Percentiles rank a stretch among this genome's conserved stretches.
phyloP scores from a whole-genome alignment of 2,113 vertebrate species.

The Erpornis zantholeuca region DNA sequence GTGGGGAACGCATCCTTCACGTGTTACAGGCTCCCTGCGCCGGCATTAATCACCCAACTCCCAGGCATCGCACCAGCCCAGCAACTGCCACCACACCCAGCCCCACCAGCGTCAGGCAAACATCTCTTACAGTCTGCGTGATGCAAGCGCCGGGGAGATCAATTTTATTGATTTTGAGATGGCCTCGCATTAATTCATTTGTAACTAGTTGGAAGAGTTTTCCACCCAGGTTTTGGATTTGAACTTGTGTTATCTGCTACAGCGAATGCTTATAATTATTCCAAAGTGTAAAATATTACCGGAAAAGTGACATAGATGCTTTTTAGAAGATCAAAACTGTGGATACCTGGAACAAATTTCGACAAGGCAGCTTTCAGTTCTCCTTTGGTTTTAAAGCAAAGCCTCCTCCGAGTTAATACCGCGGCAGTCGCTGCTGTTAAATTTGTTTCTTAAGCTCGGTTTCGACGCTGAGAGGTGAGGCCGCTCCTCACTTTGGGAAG shows the following conservation, averaged over 20 bases:
- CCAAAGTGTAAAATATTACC: neutral
- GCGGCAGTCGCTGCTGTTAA: neutral
- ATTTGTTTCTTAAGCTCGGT: neutral
- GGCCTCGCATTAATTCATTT: neutral
- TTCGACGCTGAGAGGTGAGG: neutral
- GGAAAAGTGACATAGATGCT: neutral
- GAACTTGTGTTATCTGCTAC: neutral
- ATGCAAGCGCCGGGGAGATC: neutral
- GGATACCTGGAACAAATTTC: neutral
- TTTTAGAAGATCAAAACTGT: neutral
- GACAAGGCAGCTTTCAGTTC: neutral
- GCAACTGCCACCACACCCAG: neutral
- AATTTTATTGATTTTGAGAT: neutral
- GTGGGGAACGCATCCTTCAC: neutral
- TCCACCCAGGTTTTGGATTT: neutral
- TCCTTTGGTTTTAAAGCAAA: neutral
- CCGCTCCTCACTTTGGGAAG: rapidly evolving
- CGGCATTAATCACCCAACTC: neutral
- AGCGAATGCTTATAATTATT: neutral
- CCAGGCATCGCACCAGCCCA: neutral
- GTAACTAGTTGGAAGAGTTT: neutral
- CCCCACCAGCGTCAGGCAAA: neutral
- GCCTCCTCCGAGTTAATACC: neutral
- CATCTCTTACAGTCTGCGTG: neutral
- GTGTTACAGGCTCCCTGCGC: neutral